Evolutionary conservation across 1,140 invertebrate genomes (phyloP).

Genomic region (Cherax destructor): DNA sequence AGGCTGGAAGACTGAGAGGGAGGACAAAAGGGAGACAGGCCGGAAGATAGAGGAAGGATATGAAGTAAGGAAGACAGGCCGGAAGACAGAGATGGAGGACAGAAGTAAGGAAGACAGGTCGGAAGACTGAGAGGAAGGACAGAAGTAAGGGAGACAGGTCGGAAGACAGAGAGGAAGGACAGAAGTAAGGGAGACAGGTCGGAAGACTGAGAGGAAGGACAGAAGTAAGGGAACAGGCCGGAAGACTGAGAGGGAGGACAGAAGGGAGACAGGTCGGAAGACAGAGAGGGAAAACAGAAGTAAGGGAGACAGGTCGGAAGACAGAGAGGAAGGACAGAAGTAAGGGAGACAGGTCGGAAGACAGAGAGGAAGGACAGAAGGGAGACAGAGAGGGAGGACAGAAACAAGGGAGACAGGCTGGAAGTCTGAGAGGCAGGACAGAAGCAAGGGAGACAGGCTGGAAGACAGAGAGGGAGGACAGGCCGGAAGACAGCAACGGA

Average conservation of each 20-base stretch:
- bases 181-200: not conserved
- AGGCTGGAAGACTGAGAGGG: not conserved
- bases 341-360: not conserved
- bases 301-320: not conserved
- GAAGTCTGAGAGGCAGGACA: too few species aligned
- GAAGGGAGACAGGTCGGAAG: not conserved
- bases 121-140: too few species aligned
- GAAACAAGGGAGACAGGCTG: not conserved
- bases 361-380: not conserved
- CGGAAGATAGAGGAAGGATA: too few species aligned
- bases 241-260: not conserved
- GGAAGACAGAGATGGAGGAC: too few species aligned
- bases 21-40: too few species aligned
- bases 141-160: not conserved
- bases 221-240: not conserved
- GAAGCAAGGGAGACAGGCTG: too few species aligned
- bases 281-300: not conserved
- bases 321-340: not conserved
- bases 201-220: not conserved
- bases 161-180: too few species aligned
- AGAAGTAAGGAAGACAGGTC: too few species aligned
- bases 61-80: too few species aligned
- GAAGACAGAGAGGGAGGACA: too few species aligned
- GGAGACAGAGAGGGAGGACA: not conserved
- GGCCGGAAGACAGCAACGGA: too few species aligned